These are phyloP conservation scores for Charanyca ferruginea DNA, from an alignment of 2,888 invertebrate species.

Conservation along the genomic window DNA sequence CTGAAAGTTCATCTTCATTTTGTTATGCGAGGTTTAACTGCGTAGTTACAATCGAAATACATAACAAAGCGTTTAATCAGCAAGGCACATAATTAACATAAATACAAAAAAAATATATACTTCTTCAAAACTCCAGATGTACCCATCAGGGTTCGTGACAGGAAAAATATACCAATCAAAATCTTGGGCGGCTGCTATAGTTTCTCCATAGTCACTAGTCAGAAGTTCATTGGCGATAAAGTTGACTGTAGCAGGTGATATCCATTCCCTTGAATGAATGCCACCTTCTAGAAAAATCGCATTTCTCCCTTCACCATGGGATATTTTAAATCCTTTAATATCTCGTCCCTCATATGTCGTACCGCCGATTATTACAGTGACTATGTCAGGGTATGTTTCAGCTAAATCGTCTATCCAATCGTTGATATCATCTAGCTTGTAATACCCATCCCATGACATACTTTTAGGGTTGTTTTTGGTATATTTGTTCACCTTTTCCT, in stretches of 20 bases:
- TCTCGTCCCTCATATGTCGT: slow-evolving; percentile 82
- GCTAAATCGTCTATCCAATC: slow-evolving; percentile 90
- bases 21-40: no score
- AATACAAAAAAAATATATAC: no score
- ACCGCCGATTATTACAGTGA: slow-evolving; percentile 83
- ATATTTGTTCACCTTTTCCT: slow-evolving; percentile 75
- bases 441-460: slow-evolving; percentile 90
- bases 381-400: slow-evolving; percentile 82
- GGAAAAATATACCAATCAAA: slow-evolving; percentile 95
- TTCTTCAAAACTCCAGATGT: slow-evolving; percentile 91
- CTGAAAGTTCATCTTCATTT: no score
- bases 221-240: slow-evolving; percentile 93
- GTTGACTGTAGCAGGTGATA: slow-evolving; percentile 92
- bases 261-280: slow-evolving; percentile 95
- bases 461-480: slow-evolving; percentile 62
- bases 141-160: slow-evolving; percentile 94
- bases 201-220: slow-evolving; percentile 88
- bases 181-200: slow-evolving; percentile 91
- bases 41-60: no score
- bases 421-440: slow-evolving; percentile 91
- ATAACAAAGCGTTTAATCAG: no score
- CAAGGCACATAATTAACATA: no score
- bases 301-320: slow-evolving; percentile 74
- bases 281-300: slow-evolving; percentile 84
- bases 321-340: slow-evolving; percentile 86